A percentile compares a stretch with the other conserved stretches of the same genome.
phyloP scores from a whole-genome alignment of 1,140 invertebrate species.

The Zophobas atratus region DNA sequence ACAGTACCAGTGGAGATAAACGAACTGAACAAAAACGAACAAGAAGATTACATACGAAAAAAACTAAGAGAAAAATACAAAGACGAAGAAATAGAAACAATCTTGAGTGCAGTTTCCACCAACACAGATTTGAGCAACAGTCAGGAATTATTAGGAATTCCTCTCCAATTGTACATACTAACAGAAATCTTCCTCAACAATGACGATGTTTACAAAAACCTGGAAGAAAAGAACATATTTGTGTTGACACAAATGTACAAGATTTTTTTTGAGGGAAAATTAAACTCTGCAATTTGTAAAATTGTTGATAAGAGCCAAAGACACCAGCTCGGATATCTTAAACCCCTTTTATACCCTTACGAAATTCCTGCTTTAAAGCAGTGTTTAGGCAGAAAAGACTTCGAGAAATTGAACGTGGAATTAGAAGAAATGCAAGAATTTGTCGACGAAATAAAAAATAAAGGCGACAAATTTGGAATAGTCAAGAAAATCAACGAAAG shows the following conservation, averaged over 20 bases:
- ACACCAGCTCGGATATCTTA: not conserved
- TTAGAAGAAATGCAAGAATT: not conserved
- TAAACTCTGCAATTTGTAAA: not conserved
- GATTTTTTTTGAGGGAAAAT: not conserved
- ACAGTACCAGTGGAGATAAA: not conserved
- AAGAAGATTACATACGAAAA: not conserved
- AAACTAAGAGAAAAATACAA: not conserved
- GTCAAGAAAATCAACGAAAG: not conserved
- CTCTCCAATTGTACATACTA: not conserved
- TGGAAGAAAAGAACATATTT: not conserved
- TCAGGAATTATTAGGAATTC: not conserved
- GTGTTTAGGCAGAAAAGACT: not conserved
- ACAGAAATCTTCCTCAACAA: constrained; percentile 5
- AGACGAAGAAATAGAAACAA: not conserved
- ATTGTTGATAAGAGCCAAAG: not conserved
- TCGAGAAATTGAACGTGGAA: not conserved
- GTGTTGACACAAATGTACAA: not conserved
- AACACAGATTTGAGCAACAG: not conserved
- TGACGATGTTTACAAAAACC: not conserved
- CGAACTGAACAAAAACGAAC: not conserved
- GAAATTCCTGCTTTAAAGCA: not conserved
- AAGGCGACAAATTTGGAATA: not conserved
- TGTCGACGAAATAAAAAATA: not conserved
- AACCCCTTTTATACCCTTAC: not conserved
- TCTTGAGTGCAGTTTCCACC: not conserved